Percentiles rank a stretch among this genome's conserved stretches.
Conservation (phyloP, 2,888 invertebrate species). For the Parasteatoda lunata region DNA sequence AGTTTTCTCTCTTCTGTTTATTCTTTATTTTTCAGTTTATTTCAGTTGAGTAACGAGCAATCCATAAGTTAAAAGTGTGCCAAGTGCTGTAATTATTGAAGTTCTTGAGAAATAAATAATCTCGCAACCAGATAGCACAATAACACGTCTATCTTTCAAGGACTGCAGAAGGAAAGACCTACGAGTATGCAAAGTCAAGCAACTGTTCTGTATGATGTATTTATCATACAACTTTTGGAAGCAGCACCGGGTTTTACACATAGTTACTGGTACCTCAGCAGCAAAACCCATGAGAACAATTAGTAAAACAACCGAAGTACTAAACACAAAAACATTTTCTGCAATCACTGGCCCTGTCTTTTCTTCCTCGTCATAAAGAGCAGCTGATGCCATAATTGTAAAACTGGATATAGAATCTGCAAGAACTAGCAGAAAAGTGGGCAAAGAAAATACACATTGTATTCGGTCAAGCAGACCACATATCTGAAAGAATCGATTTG, state of each 20-base stretch:
- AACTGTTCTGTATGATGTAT: neutral
- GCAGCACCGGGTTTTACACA: neutral
- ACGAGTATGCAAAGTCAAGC: no score
- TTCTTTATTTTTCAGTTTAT: neutral
- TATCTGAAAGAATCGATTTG: conserved; percentile 11
- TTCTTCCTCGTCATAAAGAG: conserved; percentile 23
- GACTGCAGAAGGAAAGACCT: conserved; percentile 1
- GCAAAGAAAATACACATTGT: conserved; percentile 39
- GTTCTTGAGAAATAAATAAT: conserved; percentile 35
- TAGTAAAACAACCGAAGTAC: conserved; percentile 21
- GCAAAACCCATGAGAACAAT: conserved; percentile 31
- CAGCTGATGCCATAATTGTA: conserved; percentile 44
- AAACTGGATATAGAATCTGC: conserved; percentile 43
- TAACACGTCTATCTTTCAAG: conserved; percentile 10
- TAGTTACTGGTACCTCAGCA: conserved; percentile 33
- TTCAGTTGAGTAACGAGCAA: conserved; percentile 46
- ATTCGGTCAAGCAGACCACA: conserved; percentile 8
- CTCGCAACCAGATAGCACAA: conserved; percentile 38
- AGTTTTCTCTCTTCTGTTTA: no score
- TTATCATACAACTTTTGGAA: conserved; percentile 42
- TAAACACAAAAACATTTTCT: conserved; percentile 36
- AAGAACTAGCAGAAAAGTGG: conserved; percentile 33
- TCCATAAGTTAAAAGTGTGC: conserved; percentile 45
- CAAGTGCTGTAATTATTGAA: conserved; percentile 35
- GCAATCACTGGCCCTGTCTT: conserved; percentile 29